phyloP scores from a whole-genome alignment of 2,113 vertebrate species.

The Agapornis roseicollis region DNA sequence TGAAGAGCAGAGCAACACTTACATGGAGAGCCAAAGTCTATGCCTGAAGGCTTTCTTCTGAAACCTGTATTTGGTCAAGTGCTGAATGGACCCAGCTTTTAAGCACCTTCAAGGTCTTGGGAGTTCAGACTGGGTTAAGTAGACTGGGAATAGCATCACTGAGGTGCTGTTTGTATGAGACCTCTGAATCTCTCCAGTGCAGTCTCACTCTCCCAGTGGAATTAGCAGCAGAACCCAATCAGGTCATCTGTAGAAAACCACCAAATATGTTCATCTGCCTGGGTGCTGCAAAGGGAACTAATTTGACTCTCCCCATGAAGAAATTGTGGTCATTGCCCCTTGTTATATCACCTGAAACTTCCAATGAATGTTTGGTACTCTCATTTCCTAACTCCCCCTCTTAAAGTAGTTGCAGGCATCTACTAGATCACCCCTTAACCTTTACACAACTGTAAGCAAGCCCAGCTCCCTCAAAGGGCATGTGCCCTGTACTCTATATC shows the following conservation, averaged over 20 bases:
- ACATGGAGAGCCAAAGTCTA: not conserved
- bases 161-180: not conserved
- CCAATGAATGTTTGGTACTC: not conserved
- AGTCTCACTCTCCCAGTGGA: fast-evolving
- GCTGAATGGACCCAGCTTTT: not conserved
- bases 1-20: not conserved
- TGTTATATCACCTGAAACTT: not conserved
- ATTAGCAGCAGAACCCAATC: not conserved
- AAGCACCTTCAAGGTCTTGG: not conserved
- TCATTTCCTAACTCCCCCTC: not conserved
- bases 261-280: not conserved
- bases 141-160: not conserved
- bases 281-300: not conserved
- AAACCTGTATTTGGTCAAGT: not conserved
- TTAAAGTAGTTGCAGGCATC: not conserved
- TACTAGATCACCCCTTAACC: not conserved
- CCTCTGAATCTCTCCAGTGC: not conserved
- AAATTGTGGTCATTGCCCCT: not conserved
- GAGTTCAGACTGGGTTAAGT: not conserved
- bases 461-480: not conserved
- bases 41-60: not conserved
- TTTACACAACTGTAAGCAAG: not conserved
- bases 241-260: not conserved
- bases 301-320: not conserved
- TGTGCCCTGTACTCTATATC: not conserved